A percentile compares a stretch with the other conserved stretches of the same genome.
These are phyloP conservation scores for Muscicapa comitata DNA, from an alignment of 2,797 vertebrate species.

Conservation along the genomic window DNA sequence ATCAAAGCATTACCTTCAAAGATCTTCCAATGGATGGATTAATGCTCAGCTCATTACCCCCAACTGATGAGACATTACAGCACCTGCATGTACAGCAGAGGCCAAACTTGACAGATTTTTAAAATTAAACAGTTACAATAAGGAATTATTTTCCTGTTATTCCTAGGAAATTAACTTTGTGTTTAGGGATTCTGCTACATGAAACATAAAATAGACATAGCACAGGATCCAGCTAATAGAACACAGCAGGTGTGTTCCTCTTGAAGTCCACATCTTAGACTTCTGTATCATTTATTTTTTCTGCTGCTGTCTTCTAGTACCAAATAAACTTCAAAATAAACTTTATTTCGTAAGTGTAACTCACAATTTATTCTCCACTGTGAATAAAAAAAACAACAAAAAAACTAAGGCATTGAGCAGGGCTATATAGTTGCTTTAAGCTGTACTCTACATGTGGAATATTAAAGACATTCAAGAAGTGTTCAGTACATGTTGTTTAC, in stretches of 20 bases:
- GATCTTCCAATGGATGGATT: neutral
- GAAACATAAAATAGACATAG: neutral
- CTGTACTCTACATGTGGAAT: neutral
- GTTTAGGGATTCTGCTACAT: neutral
- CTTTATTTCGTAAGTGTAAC: neutral
- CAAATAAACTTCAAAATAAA: neutral
- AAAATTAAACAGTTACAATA: neutral
- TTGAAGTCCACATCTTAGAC: neutral
- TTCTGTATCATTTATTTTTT: neutral
- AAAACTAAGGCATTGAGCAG: neutral
- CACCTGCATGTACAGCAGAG: accelerated
- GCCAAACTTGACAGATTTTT: neutral
- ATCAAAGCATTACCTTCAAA: neutral
- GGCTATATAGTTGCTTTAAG: neutral
- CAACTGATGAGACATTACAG: neutral
- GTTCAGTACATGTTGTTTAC: neutral
- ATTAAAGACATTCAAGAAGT: neutral
- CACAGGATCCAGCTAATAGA: neutral
- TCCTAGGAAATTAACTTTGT: neutral
- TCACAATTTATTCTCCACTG: neutral
- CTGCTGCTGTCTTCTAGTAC: neutral
- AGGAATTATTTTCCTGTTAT: neutral
- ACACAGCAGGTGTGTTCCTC: neutral
- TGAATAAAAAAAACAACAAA: neutral
- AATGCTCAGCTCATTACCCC: neutral